Evolutionary conservation across 2,888 invertebrate species (phyloP), one percentile per base, ranked within the genome.

Genomic region (Oligia latruncula): DNA sequence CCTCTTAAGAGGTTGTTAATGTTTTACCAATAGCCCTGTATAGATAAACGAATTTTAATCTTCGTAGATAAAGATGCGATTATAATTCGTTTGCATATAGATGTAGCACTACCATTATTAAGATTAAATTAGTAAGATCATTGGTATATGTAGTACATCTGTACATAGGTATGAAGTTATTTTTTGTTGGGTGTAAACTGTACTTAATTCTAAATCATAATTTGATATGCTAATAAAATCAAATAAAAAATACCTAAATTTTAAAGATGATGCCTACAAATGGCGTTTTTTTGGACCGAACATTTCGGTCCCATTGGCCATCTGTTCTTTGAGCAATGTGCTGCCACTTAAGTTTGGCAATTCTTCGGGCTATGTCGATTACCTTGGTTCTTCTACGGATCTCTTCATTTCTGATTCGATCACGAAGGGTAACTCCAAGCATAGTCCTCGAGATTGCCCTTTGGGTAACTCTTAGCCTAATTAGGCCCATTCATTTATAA

Each of bases 121-220:
- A 46, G 23, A 17, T 49, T 5, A 23, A 6, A 55, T 55, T 52
- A 55, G 1, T 23, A 23, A 35, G 23, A 49, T 67, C 8, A 49
- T 43, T 43, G 15, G 4, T 67, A 40, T 62, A 15, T 8, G 20
- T 66, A 46, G 46, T 6, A 2, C n/a, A n/a, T n/a, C n/a, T n/a
- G n/a, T n/a, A n/a, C 43, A 9, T 43, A 43, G 46, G 8, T n/a
- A 49, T n/a, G 46, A 20, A 76, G 49, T 13, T 29, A 17, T 29
- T 52, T 76, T 78, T 77, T 64, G 4, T 29, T 77, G 20, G 35
- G 35, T 4, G 9, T 35, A 60, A 17, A 35, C 1, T 29, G 9
- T 17, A 43, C 40, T 77, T 62, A 62, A 52, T 52, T 77, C n/a
- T 52, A 49, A 77, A 77, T 77, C 77, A 62, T 77, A 62, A 78